Evolutionary conservation across 2,888 invertebrate species (phyloP).

Genomic region (Tolmerus cingulatus): DNA sequence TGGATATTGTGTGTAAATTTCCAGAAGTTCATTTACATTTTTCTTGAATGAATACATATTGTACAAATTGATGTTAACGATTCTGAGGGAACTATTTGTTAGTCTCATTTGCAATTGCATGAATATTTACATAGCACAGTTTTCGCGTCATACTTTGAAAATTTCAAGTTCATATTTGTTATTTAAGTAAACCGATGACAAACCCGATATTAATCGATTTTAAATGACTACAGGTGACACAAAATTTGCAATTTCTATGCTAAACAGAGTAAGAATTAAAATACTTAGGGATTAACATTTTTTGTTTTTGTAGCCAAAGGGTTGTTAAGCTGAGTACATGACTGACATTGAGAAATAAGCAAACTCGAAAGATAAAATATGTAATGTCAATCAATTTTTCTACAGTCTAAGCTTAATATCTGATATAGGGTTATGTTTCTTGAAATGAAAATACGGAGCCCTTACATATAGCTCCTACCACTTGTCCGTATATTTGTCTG

Average conservation of each 20-base stretch:
- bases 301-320: too few relatives aligned
- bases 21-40: background rate
- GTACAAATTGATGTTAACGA: background rate
- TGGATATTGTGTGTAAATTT: background rate
- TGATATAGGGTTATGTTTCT: too few relatives aligned
- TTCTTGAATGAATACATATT: background rate
- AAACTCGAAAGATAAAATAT: too few relatives aligned
- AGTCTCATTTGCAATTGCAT: background rate
- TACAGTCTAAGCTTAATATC: too few relatives aligned
- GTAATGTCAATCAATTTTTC: too few relatives aligned
- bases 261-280: background rate
- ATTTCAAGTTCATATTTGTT: background rate
- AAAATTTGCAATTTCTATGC: background rate
- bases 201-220: background rate
- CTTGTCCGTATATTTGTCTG: too few relatives aligned
- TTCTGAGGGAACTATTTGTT: background rate
- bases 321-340: too few relatives aligned
- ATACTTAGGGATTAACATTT: too few relatives aligned
- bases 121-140: background rate
- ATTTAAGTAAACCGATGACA: background rate
- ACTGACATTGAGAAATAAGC: too few relatives aligned
- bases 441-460: too few relatives aligned
- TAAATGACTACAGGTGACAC: background rate
- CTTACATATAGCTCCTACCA: too few relatives aligned
- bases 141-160: background rate